These are phyloP conservation scores for Diuraphis noxia DNA, from an alignment of 1,140 invertebrate species.

Conservation along the genomic window DNA sequence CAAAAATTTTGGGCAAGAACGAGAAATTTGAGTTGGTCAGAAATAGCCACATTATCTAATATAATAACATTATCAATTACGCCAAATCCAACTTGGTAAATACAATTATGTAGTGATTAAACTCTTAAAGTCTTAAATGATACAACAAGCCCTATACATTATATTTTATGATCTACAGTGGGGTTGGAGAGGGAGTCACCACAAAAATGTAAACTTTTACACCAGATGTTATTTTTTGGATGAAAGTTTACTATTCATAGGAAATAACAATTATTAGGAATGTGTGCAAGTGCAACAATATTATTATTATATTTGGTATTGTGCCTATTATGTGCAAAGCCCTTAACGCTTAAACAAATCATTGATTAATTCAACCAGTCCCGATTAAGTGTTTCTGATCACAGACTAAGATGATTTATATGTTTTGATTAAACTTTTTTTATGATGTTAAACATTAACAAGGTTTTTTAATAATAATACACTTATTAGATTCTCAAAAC, in stretches of 20 bases:
- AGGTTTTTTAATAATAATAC: too few relatives aligned
- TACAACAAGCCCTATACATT: not conserved
- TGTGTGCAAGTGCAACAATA: too few relatives aligned
- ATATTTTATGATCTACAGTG: not conserved
- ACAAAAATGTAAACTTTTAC: not conserved
- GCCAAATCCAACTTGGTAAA: conserved; percentile 31
- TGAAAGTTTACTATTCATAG: not conserved
- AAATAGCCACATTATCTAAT: conserved; percentile 44
- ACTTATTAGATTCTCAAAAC: too few relatives aligned
- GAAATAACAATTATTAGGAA: not conserved
- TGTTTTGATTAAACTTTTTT: too few relatives aligned
- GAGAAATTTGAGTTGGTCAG: conserved; percentile 49
- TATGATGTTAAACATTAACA: too few relatives aligned
- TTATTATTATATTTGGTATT: too few relatives aligned
- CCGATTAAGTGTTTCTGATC: too few relatives aligned
- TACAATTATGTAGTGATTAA: not conserved
- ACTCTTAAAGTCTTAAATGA: not conserved
- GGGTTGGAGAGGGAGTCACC: not conserved
- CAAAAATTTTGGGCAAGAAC: conserved; percentile 53
- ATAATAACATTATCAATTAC: conserved; percentile 46
- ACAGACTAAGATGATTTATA: too few relatives aligned
- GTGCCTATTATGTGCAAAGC: too few relatives aligned
- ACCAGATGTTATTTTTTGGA: not conserved
- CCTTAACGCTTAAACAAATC: too few relatives aligned
- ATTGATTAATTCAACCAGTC: too few relatives aligned